Percentiles rank a stretch among this genome's conserved stretches.
These are phyloP conservation scores for Porites evermanni DNA, from an alignment of 92 coral and sea anemone species.

Conservation along the genomic window DNA sequence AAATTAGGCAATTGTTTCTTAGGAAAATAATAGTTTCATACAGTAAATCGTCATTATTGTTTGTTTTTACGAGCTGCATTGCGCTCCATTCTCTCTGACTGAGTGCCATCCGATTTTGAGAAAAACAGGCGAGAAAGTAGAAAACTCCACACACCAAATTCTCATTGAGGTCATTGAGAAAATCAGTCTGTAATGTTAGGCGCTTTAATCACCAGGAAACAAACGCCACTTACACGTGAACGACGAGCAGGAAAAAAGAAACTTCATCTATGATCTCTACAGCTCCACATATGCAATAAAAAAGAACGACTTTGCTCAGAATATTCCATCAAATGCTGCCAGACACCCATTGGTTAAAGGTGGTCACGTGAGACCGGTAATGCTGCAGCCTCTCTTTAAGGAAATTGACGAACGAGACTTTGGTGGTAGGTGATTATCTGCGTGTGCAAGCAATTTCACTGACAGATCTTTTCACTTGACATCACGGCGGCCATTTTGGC, in stretches of 20 bases:
- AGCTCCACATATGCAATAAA: conserved; percentile 17
- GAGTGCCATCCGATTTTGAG: too few relatives aligned
- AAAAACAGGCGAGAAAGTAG: too few relatives aligned
- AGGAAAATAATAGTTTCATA: too few relatives aligned
- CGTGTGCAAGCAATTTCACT: too few relatives aligned
- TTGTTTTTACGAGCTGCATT: too few relatives aligned
- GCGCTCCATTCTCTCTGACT: too few relatives aligned
- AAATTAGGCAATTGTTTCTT: too few relatives aligned
- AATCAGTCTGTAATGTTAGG: not conserved
- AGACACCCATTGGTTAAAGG: conserved; percentile 47
- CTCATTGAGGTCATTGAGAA: not conserved
- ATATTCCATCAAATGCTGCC: conserved; percentile 51
- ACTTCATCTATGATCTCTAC: conserved; percentile 39
- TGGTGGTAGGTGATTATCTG: conserved; percentile 60
- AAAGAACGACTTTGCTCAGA: not conserved
- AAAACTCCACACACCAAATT: too few relatives aligned
- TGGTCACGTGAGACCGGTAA: conserved; percentile 63
- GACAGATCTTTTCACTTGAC: too few relatives aligned
- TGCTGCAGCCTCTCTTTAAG: conserved; percentile 61
- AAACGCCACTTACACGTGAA: not conserved
- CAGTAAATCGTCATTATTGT: too few relatives aligned
- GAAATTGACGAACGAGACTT: conserved; percentile 73
- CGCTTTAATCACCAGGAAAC: conserved; percentile 5
- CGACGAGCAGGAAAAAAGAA: conserved; percentile 31
- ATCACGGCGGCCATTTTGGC: too few relatives aligned